Base-by-base conservation (phyloP, 2,113 vertebrate genomes). In the Patagioenas fasciata region DNA sequence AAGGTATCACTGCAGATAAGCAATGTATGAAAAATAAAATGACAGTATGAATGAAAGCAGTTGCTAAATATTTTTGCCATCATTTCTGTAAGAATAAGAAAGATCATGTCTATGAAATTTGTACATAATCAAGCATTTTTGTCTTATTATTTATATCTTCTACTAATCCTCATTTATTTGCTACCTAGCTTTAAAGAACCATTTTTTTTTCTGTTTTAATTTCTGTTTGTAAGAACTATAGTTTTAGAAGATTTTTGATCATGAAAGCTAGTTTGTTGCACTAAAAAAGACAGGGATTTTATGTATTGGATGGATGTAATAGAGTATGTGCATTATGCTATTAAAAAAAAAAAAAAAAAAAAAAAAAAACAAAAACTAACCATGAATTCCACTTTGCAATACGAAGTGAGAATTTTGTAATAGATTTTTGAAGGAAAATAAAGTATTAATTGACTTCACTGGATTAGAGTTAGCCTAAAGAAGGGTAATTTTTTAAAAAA, bases 371-470 rank as follows among this genome's bases (percentile, higher is more conserved):
- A n/a, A n/a, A 42, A 44, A 48, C 1, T 6, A 26, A 47, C 3
- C 11, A n/a, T 62, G 23, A 80, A 44, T 89, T 83, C 21, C 6
- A 54, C 15, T 78, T 78, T 66, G 12, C 40, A 44, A 28, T 14
- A 40, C n/a, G 70, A 65, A 0, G 13, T 69, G 20, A 24, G 44
- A 80, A 38, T 48, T 57, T 36, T 1, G 0, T 60, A 3, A 42
- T 57, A 73, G 48, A 48, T 65, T 77, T 91, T 64, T 57, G 23
- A 44, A 26, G 44, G 9, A 13, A 44, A 84, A 48, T 66, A 74
- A 83, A 84, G 58, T 62, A 34, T 6, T 23, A 13, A 23, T 56
- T 74, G 5, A 84, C 25, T 72, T 71, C 9, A 28, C 6, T 50
- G 11, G 13, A 42, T 28, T n/a, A 53, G 11, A 80, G 13, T 74